Evolutionary conservation across 2,888 invertebrate genomes (phyloP), one percentile per base, ranked within the genome.

Genomic region (Choristoneura rosaceana): DNA sequence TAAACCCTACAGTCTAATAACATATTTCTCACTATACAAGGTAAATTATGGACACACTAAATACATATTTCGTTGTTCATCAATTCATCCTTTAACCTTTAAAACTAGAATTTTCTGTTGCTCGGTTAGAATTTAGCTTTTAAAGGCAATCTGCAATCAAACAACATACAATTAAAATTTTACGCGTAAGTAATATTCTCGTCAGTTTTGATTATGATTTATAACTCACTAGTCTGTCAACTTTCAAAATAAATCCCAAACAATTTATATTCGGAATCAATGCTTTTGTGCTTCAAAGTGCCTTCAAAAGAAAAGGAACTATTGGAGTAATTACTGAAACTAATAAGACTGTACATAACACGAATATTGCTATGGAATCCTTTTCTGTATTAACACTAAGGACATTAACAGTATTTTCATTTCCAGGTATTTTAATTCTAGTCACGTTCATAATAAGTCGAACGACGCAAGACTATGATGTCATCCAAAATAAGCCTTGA

Each of bases 401-500:
- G 52, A 15, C 55, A 25, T 55, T 55, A 12, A 55, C 55, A 3
- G 25, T 25, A 15, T 15, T 52, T 25, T 55, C 10, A 25, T 55
- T 55, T 55, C 55, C 25, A 25, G 55, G 55, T 25, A 55, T 12
- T 55, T 52, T 25, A 55, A 55, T 25, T 55, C 55, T 55, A 17
- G 55, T 55, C 55, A 55, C 55, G 25, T 55, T 12, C 12, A 12
- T 55, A 55, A 55, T 55, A 55, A 55, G 12, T 25, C 4, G 4
- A 61, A 43, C 61, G 61, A 17, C 61, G 61, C 61, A 17, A 43
- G 43, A 7, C 61, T 43, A 15, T 61, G 61, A 61, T 61, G 61
- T 61, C 61, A 61, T 61, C 17, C 61, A 7, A 61, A 10, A 17
- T 17, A 43, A 61, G 61, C 61, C 61, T 61, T 17, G 55, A 55